Conservation (phyloP, 2,797 vertebrate genomes). For the Rhabdophis nuchalis region DNA sequence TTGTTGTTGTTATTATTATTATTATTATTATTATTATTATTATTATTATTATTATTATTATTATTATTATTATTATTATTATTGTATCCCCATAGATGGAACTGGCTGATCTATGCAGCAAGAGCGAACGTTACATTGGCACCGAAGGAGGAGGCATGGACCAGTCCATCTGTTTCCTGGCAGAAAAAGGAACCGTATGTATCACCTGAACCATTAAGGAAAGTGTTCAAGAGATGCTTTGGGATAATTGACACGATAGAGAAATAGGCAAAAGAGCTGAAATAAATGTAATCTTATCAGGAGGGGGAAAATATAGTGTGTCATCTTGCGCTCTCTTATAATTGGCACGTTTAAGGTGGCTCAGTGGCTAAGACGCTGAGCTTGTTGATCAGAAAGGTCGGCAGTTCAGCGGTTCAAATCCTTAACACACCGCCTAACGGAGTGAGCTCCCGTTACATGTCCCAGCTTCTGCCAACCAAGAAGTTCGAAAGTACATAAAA, state of each 20-base stretch:
- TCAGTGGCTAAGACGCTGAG: too few relatives aligned
- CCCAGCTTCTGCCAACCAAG: too few relatives aligned
- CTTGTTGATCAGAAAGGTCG: too few relatives aligned
- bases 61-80: too few relatives aligned
- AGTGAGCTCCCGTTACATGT: too few relatives aligned
- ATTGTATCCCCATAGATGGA: constrained; percentile 76
- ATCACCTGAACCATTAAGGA: not conserved
- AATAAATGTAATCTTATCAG: not conserved
- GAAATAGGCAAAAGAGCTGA: not conserved
- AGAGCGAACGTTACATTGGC: constrained; percentile 89
- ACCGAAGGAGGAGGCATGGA: constrained; percentile 99
- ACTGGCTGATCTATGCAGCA: constrained; percentile 90
- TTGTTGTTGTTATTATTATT: too few relatives aligned
- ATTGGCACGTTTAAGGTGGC: not conserved
- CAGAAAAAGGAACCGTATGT: constrained; percentile 90
- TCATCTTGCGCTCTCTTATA: not conserved
- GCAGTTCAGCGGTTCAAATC: too few relatives aligned
- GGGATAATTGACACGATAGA: not conserved
- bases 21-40: too few relatives aligned
- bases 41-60: too few relatives aligned
- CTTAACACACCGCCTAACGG: too few relatives aligned
- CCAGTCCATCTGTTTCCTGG: constrained; percentile 96
- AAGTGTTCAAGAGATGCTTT: not conserved
- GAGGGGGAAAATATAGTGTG: not conserved
- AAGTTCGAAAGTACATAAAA: too few relatives aligned